Evolutionary conservation across 1,140 invertebrate genomes (phyloP).

Genomic region (Orchestia grillus): DNA sequence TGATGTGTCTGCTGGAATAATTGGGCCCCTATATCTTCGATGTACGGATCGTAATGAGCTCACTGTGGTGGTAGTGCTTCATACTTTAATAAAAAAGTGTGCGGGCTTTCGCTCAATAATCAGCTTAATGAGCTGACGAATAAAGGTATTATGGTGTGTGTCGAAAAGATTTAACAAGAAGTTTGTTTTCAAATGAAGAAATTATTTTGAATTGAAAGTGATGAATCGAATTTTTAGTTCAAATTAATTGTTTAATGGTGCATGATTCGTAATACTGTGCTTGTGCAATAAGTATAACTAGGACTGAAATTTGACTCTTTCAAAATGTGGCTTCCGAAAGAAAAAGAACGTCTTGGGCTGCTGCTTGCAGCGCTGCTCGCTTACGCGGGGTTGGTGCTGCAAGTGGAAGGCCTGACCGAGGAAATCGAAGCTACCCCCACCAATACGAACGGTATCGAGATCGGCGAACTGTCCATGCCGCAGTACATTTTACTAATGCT

Average conservation of each 20-base stretch:
- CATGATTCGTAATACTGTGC: neutral
- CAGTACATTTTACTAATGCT: constrained; percentile 58
- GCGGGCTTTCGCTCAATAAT: neutral
- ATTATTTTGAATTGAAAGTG: neutral
- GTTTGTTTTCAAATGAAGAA: neutral
- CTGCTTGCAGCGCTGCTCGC: neutral
- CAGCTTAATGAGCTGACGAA: neutral
- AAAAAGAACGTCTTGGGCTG: neutral
- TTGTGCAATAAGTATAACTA: neutral
- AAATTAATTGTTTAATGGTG: neutral
- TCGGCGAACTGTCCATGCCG: constrained; percentile 57
- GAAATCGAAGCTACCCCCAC: constrained; percentile 60
- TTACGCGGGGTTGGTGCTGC: neutral
- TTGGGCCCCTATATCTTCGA: neutral
- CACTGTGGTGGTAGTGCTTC: neutral
- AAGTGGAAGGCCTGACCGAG: constrained; percentile 13
- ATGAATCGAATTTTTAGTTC: neutral
- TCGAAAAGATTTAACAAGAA: neutral
- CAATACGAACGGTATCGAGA: constrained; percentile 54
- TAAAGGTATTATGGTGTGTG: neutral
- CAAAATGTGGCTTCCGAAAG: neutral
- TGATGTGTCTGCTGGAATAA: neutral
- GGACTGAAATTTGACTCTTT: neutral
- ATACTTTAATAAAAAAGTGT: neutral
- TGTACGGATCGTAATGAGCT: neutral